These are phyloP conservation scores for Cinclus cinclus DNA, from an alignment of 2,113 vertebrate genomes.

Conservation along the genomic window DNA sequence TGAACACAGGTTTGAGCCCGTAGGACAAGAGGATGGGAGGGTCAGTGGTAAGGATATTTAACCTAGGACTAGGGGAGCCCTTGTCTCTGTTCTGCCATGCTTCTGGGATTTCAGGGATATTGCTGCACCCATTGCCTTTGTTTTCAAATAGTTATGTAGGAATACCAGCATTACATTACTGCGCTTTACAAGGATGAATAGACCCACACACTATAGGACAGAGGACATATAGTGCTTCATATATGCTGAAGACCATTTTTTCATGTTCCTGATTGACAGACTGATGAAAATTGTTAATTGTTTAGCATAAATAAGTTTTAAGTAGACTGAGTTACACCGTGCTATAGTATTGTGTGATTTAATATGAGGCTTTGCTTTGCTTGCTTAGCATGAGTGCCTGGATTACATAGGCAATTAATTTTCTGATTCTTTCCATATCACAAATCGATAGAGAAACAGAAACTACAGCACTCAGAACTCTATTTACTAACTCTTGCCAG, in stretches of 20 bases:
- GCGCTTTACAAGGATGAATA: neutral
- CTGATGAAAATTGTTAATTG: neutral
- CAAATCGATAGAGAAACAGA: neutral
- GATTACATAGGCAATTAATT: neutral
- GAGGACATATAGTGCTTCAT: too few species aligned
- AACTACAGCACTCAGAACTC: neutral
- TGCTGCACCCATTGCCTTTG: neutral
- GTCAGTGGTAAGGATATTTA: neutral
- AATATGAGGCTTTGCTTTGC: neutral
- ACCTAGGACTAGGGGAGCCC: too few species aligned
- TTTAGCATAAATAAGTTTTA: neutral
- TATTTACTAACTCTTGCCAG: neutral
- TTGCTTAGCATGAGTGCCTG: neutral
- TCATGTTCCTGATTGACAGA: neutral
- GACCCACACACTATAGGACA: fast-evolving
- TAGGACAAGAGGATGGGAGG: neutral
- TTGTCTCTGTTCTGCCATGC: neutral
- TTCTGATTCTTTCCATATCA: neutral
- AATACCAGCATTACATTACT: neutral
- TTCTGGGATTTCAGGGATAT: neutral
- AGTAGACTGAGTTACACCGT: neutral
- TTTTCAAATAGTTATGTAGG: neutral
- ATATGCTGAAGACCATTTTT: neutral
- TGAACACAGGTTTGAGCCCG: neutral
- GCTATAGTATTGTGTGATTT: neutral